Evolutionary conservation across 1,140 invertebrate genomes (phyloP).

Genomic region (Drosophila athabasca): DNA sequence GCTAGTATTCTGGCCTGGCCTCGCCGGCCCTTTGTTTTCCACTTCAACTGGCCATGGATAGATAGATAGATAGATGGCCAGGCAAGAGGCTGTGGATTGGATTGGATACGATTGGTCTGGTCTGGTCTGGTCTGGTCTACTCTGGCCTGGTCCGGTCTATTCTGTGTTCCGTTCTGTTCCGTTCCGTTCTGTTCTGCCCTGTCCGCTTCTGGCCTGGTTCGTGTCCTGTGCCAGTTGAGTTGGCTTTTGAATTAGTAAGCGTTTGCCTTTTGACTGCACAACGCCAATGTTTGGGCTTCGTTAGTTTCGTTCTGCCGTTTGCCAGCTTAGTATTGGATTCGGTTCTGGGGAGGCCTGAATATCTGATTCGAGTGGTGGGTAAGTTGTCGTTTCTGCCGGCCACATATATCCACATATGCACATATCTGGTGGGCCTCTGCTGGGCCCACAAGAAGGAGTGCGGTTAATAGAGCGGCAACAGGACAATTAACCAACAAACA

Average conservation of each 20-base stretch:
- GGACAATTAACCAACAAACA: slow-evolving; percentile 51
- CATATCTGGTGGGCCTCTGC: neutral
- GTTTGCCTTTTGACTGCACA: slow-evolving; percentile 76
- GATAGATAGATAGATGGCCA: too few species aligned
- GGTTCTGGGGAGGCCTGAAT: slow-evolving; percentile 21
- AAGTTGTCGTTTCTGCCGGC: slow-evolving; percentile 15
- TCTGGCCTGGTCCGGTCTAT: neutral
- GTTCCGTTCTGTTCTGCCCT: slow-evolving; percentile 3
- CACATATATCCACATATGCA: too few species aligned
- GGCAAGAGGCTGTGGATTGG: too few species aligned
- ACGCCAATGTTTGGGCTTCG: slow-evolving; percentile 72
- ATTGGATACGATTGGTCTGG: neutral
- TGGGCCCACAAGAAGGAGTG: slow-evolving; percentile 7
- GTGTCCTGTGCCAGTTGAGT: slow-evolving; percentile 61
- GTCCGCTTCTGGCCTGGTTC: slow-evolving; percentile 7
- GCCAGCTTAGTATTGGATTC: slow-evolving; percentile 21
- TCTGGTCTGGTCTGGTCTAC: neutral
- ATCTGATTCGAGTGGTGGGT: slow-evolving; percentile 7
- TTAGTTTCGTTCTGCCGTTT: slow-evolving; percentile 55
- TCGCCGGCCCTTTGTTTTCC: slow-evolving; percentile 46
- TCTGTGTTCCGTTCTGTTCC: slow-evolving; percentile 13
- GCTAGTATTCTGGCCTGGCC: neutral
- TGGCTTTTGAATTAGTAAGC: slow-evolving; percentile 74
- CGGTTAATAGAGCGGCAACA: slow-evolving; percentile 67
- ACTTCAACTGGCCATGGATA: slow-evolving; percentile 41